Evolutionary conservation across 2,113 vertebrate species (phyloP).

Genomic region (Herpetotheres cachinnans): DNA sequence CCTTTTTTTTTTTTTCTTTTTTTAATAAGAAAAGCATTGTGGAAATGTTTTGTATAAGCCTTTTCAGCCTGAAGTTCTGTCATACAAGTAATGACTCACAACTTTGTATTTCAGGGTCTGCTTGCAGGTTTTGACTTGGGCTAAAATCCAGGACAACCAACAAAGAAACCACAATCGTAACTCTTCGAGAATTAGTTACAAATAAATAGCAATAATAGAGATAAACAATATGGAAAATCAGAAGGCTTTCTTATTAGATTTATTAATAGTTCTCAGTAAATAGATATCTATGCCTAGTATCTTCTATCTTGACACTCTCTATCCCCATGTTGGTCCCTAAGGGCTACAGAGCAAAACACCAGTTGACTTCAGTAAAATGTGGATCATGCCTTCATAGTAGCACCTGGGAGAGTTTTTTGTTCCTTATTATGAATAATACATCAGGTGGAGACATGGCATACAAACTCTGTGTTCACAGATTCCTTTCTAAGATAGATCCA

Average conservation of each 20-base stretch:
- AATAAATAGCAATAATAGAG: not conserved
- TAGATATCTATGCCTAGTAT: not conserved
- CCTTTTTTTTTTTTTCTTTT: not conserved
- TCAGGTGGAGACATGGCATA: not conserved
- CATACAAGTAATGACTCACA: not conserved
- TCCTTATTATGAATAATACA: not conserved
- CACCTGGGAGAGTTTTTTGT: not conserved
- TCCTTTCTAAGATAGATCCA: not conserved
- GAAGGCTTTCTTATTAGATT: not conserved
- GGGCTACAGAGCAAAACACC: accelerated
- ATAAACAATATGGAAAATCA: not conserved
- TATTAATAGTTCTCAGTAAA: not conserved
- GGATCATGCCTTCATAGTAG: not conserved
- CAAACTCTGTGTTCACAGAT: not conserved
- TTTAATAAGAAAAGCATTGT: not conserved
- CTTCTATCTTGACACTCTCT: not conserved
- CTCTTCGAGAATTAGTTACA: not conserved
- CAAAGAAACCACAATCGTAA: not conserved
- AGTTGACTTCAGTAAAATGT: not conserved
- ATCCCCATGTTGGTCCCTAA: not conserved
- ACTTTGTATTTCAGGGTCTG: not conserved
- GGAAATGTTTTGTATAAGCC: not conserved
- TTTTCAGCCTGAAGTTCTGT: not conserved
- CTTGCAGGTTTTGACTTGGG: not conserved
- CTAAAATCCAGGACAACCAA: not conserved